Evolutionary conservation across 2,888 invertebrate species (phyloP).

Genomic region (Pimpla rufipes): DNA sequence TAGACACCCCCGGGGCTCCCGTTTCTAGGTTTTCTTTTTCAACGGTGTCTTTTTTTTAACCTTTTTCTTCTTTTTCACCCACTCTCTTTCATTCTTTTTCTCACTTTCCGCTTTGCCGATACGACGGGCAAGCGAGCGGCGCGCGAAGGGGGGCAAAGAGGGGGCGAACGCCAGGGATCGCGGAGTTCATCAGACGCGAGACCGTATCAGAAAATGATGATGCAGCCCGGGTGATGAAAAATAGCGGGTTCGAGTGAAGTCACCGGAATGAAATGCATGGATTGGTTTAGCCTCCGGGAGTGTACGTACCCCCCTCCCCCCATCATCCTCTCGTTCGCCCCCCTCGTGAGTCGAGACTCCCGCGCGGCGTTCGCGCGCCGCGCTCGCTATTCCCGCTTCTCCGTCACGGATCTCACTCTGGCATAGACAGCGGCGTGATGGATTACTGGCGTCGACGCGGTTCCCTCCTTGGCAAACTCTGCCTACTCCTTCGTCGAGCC

Average conservation of each 20-base stretch:
- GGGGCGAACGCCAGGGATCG: background rate
- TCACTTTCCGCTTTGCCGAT: slow-evolving; percentile 20
- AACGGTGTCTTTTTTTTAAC: background rate
- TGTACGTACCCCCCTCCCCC: too few relatives aligned
- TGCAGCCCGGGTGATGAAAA: slow-evolving; percentile 82
- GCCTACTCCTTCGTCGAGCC: slow-evolving; percentile 40
- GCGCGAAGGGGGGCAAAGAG: too few relatives aligned
- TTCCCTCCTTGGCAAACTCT: slow-evolving; percentile 54
- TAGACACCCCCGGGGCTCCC: slow-evolving; percentile 10
- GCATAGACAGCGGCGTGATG: slow-evolving; percentile 83
- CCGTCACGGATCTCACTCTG: slow-evolving; percentile 76
- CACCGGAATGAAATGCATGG: slow-evolving; percentile 84
- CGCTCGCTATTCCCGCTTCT: slow-evolving; percentile 62
- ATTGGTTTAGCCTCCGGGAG: slow-evolving; percentile 83
- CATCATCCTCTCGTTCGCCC: too few relatives aligned
- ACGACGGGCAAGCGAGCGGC: slow-evolving; percentile 29
- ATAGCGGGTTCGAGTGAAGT: slow-evolving; percentile 82
- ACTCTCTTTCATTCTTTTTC: slow-evolving; percentile 14
- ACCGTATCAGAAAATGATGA: slow-evolving; percentile 82
- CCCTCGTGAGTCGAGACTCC: slow-evolving; percentile 6
- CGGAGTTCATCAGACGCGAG: slow-evolving; percentile 35
- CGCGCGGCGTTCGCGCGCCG: background rate
- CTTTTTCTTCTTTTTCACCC: slow-evolving; percentile 25
- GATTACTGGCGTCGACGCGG: slow-evolving; percentile 81
- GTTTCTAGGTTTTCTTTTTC: slow-evolving; percentile 8